A percentile compares a stretch with the other conserved stretches of the same genome.
Evolutionary conservation across 2,797 vertebrate species (phyloP).

Genomic region (Eospalax fontanierii): DNA sequence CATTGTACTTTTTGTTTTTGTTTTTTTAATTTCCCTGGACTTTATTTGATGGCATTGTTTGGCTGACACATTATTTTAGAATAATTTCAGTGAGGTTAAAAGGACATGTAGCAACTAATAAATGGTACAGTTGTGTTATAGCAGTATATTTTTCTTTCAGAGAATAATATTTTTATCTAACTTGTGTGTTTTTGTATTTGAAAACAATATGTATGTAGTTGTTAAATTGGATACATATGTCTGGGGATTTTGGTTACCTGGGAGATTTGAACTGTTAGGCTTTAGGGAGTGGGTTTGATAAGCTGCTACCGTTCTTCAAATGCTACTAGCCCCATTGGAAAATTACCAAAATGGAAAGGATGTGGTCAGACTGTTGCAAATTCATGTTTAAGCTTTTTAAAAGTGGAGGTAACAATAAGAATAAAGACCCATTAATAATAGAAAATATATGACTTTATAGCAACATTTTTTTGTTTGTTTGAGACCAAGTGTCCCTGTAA

Average conservation of each 20-base stretch:
- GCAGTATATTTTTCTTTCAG: constrained; percentile 52
- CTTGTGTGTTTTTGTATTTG: constrained; percentile 62
- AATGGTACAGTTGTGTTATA: constrained; percentile 43
- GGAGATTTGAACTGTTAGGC: constrained; percentile 67
- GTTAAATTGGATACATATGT: constrained; percentile 67
- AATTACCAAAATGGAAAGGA: constrained; percentile 66
- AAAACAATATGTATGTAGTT: constrained; percentile 45
- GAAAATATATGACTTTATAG: constrained; percentile 50
- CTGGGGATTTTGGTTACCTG: constrained; percentile 69
- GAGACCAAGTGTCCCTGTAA: too few species aligned
- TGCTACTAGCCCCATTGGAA: constrained; percentile 63
- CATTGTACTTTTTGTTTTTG: neutral
- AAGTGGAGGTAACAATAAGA: constrained; percentile 40
- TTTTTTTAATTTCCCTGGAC: neutral
- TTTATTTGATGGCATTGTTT: constrained; percentile 66
- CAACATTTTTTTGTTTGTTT: too few species aligned
- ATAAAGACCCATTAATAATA: constrained; percentile 58
- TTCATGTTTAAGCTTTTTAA: constrained; percentile 66
- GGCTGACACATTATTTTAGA: constrained; percentile 37
- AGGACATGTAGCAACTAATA: constrained; percentile 39
- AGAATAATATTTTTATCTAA: constrained; percentile 70
- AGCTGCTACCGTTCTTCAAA: constrained; percentile 25
- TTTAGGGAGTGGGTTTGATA: constrained; percentile 72
- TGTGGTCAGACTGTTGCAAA: constrained; percentile 69
- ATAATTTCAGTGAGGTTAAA: constrained; percentile 67